These are phyloP conservation scores for Timandra comae DNA, from an alignment of 2,888 invertebrate genomes.

Conservation along the genomic window DNA sequence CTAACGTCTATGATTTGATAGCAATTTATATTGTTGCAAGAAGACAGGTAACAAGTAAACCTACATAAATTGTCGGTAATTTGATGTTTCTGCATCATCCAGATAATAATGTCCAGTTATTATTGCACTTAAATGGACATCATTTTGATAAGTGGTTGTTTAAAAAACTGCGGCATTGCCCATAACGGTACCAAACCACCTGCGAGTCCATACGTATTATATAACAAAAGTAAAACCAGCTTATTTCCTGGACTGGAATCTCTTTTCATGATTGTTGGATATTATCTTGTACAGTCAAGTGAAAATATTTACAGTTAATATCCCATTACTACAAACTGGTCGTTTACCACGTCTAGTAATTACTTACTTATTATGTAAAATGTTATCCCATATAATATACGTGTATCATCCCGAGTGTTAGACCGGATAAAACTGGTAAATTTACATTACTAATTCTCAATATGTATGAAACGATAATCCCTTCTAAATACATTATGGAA, in stretches of 20 bases:
- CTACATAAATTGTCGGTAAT: slow-evolving; percentile 16
- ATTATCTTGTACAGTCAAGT: slow-evolving; percentile 31
- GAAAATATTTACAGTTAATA: slow-evolving; percentile 14
- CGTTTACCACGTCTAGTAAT: too few relatives aligned
- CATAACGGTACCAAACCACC: slow-evolving; percentile 58
- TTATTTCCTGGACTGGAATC: slow-evolving; percentile 53
- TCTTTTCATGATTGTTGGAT: slow-evolving; percentile 48
- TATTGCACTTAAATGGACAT: slow-evolving; percentile 37
- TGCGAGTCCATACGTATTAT: slow-evolving; percentile 47
- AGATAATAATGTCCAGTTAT: slow-evolving; percentile 29
- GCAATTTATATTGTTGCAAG: too few relatives aligned
- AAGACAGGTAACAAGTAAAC: too few relatives aligned
- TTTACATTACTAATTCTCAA: too few relatives aligned
- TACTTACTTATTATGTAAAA: too few relatives aligned
- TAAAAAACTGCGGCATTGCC: slow-evolving; percentile 46
- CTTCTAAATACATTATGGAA: too few relatives aligned
- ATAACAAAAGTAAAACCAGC: slow-evolving; percentile 50
- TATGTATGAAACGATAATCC: too few relatives aligned
- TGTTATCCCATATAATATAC: too few relatives aligned
- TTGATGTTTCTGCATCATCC: slow-evolving; percentile 26
- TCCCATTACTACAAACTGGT: slow-evolving; percentile 13
- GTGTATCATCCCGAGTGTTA: too few relatives aligned
- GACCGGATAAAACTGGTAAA: too few relatives aligned
- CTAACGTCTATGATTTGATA: too few relatives aligned
- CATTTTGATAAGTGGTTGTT: slow-evolving; percentile 39